A percentile compares a stretch with the other conserved stretches of the same genome.
Evolutionary conservation across 2,113 vertebrate species (phyloP).

Genomic region (Siniperca knerii): DNA sequence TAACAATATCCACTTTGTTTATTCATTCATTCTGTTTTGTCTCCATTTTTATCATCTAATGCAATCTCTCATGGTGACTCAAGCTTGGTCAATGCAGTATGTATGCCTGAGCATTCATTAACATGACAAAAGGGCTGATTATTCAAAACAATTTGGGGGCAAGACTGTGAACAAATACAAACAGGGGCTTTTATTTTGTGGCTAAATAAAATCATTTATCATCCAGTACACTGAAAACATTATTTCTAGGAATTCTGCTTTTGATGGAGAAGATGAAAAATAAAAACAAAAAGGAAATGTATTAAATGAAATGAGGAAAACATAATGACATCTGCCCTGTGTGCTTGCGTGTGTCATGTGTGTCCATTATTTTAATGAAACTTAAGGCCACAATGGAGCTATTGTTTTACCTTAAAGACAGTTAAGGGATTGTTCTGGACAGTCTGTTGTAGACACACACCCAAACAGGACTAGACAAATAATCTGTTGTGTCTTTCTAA

Average conservation of each 20-base stretch:
- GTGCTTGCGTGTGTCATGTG: neutral
- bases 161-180: neutral
- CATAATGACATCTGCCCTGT: neutral
- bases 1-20: neutral
- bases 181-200: neutral
- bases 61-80: neutral
- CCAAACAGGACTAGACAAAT: conserved; percentile 22
- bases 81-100: neutral
- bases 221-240: neutral
- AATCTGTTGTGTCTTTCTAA: conserved; percentile 19
- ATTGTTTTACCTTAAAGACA: conserved; percentile 64
- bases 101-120: conserved; percentile 5
- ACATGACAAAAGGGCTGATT: conserved; percentile 20
- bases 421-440: conserved; percentile 27
- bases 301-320: neutral
- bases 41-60: neutral
- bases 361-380: conserved; percentile 14
- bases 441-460: conserved; percentile 23
- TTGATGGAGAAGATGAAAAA: neutral
- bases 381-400: conserved; percentile 45
- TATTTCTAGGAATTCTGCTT: neutral
- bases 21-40: neutral
- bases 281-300: neutral
- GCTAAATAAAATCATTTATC: neutral
- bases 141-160: neutral